Evolutionary conservation across 2,113 vertebrate genomes (phyloP).

Genomic region (Chionodraco myersi): DNA sequence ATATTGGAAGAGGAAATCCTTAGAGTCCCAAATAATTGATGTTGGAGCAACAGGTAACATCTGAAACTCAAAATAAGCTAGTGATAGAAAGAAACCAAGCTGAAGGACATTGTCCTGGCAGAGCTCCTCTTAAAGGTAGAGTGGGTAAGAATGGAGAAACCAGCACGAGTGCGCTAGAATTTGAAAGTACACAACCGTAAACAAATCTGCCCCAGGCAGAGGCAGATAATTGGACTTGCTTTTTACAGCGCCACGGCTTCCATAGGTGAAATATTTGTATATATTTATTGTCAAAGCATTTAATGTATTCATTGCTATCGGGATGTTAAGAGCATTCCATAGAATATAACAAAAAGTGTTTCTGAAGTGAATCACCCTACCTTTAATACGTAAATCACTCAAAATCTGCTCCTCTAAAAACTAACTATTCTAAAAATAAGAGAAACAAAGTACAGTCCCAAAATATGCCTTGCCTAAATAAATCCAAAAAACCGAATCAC

Average conservation of each 20-base stretch:
- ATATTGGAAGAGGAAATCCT: constrained; percentile 33
- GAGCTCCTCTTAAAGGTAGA: not conserved
- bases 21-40: constrained; percentile 46
- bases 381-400: not conserved
- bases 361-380: no score
- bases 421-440: not conserved
- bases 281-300: no score
- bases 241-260: no score
- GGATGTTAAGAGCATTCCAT: no score
- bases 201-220: no score
- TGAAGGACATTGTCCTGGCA: constrained; percentile 8
- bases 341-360: no score
- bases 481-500: not conserved
- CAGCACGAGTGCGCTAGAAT: no score
- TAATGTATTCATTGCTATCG: no score
- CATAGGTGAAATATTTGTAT: no score
- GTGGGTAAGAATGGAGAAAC: no score
- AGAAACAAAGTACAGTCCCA: not conserved
- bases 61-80: constrained; percentile 29
- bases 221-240: no score
- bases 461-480: not conserved
- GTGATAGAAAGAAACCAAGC: not conserved
- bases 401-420: not conserved
- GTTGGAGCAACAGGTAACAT: constrained; percentile 39
- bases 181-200: no score